phyloP scores from a whole-genome alignment of 2,888 invertebrate genomes.

The Papilio gigon region DNA sequence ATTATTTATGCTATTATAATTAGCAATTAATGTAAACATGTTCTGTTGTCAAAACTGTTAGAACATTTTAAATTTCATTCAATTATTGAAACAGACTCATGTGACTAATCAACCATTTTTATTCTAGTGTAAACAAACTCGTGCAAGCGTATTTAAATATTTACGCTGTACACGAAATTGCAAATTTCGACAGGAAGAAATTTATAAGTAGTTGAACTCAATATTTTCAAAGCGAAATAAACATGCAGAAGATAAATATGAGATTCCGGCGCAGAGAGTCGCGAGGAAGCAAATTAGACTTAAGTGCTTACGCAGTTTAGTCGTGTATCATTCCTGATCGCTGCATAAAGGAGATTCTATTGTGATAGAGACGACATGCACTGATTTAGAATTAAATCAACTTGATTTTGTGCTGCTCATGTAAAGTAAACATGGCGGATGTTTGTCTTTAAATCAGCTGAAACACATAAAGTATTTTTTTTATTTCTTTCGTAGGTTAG shows the following conservation, averaged over 20 bases:
- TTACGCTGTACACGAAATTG: neutral
- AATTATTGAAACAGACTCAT: neutral
- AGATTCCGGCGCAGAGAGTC: neutral
- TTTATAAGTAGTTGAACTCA: neutral
- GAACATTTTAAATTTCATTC: neutral
- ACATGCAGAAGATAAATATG: neutral
- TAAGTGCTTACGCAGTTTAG: slow-evolving; percentile 1
- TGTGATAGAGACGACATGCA: slow-evolving; percentile 2
- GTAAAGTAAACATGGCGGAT: neutral
- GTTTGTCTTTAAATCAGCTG: no score
- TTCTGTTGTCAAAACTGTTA: neutral
- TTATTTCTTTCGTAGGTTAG: no score
- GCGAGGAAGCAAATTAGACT: neutral
- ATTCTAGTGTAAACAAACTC: neutral
- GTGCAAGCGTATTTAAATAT: neutral
- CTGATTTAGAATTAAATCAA: slow-evolving; percentile 21
- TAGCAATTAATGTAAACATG: no score
- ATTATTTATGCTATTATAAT: neutral
- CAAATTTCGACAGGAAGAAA: neutral
- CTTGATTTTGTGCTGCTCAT: neutral
- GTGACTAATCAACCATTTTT: neutral
- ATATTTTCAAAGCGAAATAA: slow-evolving; percentile 9
- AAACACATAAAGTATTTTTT: no score
- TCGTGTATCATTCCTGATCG: neutral
- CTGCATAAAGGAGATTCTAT: slow-evolving; percentile 25